Conservation (phyloP, 2,797 vertebrate species). For the Pygocentrus nattereri region DNA sequence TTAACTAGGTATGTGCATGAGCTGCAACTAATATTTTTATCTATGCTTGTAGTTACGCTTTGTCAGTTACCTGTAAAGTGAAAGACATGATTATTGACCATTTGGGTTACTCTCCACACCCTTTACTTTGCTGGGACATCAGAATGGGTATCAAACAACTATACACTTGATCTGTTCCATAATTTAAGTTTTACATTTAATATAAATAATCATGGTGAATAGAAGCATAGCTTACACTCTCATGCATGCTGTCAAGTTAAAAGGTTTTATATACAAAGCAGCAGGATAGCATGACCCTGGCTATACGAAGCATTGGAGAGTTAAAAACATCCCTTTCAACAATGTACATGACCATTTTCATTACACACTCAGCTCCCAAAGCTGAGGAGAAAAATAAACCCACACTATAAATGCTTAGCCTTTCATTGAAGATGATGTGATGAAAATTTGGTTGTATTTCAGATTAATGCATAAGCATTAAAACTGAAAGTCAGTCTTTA, state of each 20-base stretch:
- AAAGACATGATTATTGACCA: neutral
- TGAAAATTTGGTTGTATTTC: neutral
- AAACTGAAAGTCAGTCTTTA: neutral
- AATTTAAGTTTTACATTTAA: neutral
- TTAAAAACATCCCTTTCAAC: neutral
- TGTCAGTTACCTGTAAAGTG: neutral
- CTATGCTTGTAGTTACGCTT: neutral
- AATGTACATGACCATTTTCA: neutral
- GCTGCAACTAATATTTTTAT: neutral
- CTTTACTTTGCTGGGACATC: neutral
- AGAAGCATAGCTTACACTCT: neutral
- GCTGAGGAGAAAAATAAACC: neutral
- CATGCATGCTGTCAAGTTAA: neutral
- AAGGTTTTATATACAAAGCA: conserved; percentile 9
- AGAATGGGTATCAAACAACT: neutral
- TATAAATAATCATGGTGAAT: neutral
- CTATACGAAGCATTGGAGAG: neutral
- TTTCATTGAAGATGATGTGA: neutral
- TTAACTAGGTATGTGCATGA: too few relatives aligned
- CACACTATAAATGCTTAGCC: neutral
- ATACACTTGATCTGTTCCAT: neutral
- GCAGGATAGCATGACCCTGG: neutral
- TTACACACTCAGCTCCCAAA: neutral
- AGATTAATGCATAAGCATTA: neutral
- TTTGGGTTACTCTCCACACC: neutral